Base-by-base conservation (phyloP, 2,888 invertebrate species). In the Chloromyia formosa region DNA sequence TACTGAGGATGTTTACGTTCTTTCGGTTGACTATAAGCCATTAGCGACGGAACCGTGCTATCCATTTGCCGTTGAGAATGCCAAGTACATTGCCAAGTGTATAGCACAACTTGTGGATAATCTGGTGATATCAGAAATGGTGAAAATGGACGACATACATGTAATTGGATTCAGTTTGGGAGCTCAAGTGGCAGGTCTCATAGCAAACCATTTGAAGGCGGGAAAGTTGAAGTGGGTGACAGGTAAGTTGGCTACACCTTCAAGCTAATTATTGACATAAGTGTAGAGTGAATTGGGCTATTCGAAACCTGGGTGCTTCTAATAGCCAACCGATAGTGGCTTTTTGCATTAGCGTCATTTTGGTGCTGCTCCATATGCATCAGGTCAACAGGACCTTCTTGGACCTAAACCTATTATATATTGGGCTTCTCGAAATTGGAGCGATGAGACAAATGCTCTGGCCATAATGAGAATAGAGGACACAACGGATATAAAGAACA, bases 131-230 rank as follows among this genome's bases (percentile, higher is more conserved):
- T 80, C 83, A 0, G 80, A 83, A 61, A 80, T 84, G 0, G 86
- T 90, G 53, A 75, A 81, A 0, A 80, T 89, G n/a, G 79, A 85
- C 0, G 81, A 81, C 62, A 84, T 91, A 71, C 91, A 91, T 79
- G 81, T 90, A 0, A 88, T 91, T 61, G 91, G 91, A 0, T 91
- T 90, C 79, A 91, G 91, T 80, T 85, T 91, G 14, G 91, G 91
- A 0, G 90, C 87, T 0, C 91, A 91, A 76, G 85, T 86, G 0
- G 88, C 89, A 0, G 90, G 90, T 0, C 87, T 83, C 71, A 83
- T 88, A 0, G 84, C 86, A 3, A 86, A 87, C 77, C 86, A 86
- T 80, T 71, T 89, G 35, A 84, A 82, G 23, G 81, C 82, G 16
- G 87, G 88, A 9, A 83, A 78, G 42, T 80, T 90, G 23, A 82